Conservation (phyloP, 2,888 invertebrate genomes). For the Drosophila yooni region DNA sequence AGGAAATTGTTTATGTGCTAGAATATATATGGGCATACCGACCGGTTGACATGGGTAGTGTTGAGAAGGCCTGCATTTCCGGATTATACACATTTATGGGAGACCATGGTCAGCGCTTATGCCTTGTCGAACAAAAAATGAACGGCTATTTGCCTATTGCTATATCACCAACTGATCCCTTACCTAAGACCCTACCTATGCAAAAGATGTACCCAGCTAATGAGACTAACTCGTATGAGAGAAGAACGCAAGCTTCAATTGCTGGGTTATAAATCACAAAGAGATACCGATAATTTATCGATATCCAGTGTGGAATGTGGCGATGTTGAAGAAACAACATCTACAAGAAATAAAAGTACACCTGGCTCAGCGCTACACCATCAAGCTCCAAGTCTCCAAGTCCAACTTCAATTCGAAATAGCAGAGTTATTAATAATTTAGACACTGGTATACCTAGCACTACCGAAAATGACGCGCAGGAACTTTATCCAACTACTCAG, state of each 20-base stretch:
- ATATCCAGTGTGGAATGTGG: conserved; percentile 69
- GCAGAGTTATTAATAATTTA: conserved; percentile 22
- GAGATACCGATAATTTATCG: conserved; percentile 32
- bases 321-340: conserved; percentile 64
- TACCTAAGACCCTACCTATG: conserved; percentile 89
- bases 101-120: conserved; percentile 90
- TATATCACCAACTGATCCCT: conserved; percentile 88
- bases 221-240: conserved; percentile 80
- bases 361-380: conserved; percentile 11
- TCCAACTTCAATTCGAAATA: background rate
- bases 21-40: conserved; percentile 11
- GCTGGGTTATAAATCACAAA: conserved; percentile 34
- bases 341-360: conserved; percentile 17
- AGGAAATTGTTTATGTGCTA: conserved; percentile 3
- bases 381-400: background rate
- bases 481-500: conserved; percentile 34
- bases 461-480: conserved; percentile 27
- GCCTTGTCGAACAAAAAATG: conserved; percentile 88
- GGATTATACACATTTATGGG: conserved; percentile 94
- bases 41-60: conserved; percentile 89
- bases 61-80: conserved; percentile 91
- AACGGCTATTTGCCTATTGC: conserved; percentile 92
- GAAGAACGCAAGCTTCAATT: conserved; percentile 69
- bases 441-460: conserved; percentile 1
- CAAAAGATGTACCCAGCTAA: conserved; percentile 85